Evolutionary conservation across 1,140 invertebrate species (phyloP), one percentile per base, ranked within the genome.

Genomic region (Teleopsis dalmanni): DNA sequence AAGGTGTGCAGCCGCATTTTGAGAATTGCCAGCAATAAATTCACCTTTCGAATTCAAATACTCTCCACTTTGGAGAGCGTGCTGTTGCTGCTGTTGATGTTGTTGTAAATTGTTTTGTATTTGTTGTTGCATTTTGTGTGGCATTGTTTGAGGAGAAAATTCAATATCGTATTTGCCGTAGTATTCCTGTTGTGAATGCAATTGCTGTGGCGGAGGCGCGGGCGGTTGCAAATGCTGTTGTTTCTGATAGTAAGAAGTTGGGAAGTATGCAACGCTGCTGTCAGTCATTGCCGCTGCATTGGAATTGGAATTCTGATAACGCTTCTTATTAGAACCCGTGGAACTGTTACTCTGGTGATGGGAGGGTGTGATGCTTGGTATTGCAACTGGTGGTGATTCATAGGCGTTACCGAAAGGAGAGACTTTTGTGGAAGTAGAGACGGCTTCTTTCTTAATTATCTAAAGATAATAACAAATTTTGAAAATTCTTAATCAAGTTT

Each of bases 91-190:
- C 19, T 50, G 49, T 31, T 52, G 61, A 36, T 58, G 52, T n/a
- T 34, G 37, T 27, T 51, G 48, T 16, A 10, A 34, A 13, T 23
- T 36, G 33, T 33, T 42, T 23, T 19, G 14, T 23, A 44, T 46
- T 29, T 43, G 50, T 34, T 42, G 52, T n/a, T 42, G 29, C 26
- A 35, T 36, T 14, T 50, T 33, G 3, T 43, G 25, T 48, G 40
- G 23, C 48, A 45, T 27, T 22, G 35, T 35, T 9, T 63, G 59
- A 7, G 62, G 57, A 26, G 59, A 59, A 26, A 70, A 68, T 58
- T 70, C 64, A 51, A 60, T 62, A 29, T 67, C 64, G 49, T 67
- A 70, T 48, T 68, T 70, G 49, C 64, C 60, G 37, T 70, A 67
- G 42, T 67, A 67, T 13, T 65, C 60, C 34, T 65, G 62, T 13